These are phyloP conservation scores for Gymnogyps californianus DNA, from an alignment of 2,113 vertebrate genomes.

Conservation along the genomic window DNA sequence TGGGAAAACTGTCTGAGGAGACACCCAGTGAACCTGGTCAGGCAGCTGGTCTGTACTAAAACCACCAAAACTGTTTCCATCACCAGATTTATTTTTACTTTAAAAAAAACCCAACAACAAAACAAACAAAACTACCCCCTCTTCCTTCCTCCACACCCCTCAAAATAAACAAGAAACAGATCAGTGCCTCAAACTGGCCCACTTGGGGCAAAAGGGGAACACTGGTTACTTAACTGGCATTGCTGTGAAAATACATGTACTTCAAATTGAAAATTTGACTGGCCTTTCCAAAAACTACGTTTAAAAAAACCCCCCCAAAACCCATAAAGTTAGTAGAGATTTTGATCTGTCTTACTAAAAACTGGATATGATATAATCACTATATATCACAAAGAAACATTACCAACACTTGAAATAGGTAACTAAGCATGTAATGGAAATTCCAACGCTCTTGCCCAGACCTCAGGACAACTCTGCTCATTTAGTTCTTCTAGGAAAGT, in stretches of 20 bases:
- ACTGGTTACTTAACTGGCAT: background rate
- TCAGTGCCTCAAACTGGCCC: background rate
- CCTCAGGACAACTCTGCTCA: background rate
- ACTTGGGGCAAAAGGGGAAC: rapidly evolving
- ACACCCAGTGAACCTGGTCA: background rate
- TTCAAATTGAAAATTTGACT: background rate
- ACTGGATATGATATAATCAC: background rate
- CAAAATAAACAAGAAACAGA: background rate
- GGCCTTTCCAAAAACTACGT: background rate
- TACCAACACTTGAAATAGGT: background rate
- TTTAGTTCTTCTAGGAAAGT: background rate
- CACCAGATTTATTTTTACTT: background rate
- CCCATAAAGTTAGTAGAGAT: background rate
- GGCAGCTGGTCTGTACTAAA: background rate
- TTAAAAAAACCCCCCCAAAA: background rate
- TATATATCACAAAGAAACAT: background rate
- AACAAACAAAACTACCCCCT: background rate
- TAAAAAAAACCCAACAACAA: background rate
- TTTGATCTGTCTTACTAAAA: background rate
- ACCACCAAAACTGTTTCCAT: background rate
- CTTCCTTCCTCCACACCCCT: background rate
- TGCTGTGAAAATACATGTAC: background rate
- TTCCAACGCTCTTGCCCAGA: background rate
- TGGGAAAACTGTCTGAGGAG: background rate
- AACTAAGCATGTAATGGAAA: background rate